phyloP scores from a whole-genome alignment of 2,113 vertebrate genomes.

The Fulmarus glacialis region DNA sequence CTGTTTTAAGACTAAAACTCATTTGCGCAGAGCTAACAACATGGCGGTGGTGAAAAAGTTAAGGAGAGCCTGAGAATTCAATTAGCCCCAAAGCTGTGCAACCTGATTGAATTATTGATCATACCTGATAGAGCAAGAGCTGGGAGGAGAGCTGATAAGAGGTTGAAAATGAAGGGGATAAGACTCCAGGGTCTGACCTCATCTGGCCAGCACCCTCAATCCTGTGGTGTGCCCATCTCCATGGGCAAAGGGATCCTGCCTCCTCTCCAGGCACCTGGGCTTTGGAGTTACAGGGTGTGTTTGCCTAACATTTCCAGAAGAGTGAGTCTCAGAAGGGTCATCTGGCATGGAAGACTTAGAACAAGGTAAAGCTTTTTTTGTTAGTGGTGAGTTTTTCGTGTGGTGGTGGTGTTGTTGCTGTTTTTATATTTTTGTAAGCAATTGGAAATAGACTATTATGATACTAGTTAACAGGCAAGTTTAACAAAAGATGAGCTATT shows the following conservation, averaged over 20 bases:
- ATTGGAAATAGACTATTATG: not conserved
- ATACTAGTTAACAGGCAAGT: not conserved
- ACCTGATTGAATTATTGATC: not conserved
- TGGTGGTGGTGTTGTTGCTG: not conserved
- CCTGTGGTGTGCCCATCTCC: not conserved
- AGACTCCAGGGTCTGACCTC: not conserved
- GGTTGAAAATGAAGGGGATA: not conserved
- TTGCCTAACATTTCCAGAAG: not conserved
- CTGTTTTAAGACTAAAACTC: not conserved
- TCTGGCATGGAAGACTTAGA: not conserved
- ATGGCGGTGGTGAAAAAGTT: not conserved
- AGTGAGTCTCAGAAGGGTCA: not conserved
- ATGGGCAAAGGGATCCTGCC: not conserved
- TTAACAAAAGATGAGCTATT: not conserved
- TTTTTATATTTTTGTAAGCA: not conserved
- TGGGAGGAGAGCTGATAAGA: not conserved
- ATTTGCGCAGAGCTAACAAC: not conserved
- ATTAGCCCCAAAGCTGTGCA: not conserved
- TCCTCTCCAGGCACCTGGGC: not conserved
- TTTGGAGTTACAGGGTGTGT: accelerated
- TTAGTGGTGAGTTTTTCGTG: not conserved
- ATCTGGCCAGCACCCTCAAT: accelerated
- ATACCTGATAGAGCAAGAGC: not conserved
- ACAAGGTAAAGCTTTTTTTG: not conserved
- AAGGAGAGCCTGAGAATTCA: not conserved